These are phyloP conservation scores for Phrynosoma blainvillii DNA, from an alignment of 2,113 vertebrate genomes.

Conservation along the genomic window DNA sequence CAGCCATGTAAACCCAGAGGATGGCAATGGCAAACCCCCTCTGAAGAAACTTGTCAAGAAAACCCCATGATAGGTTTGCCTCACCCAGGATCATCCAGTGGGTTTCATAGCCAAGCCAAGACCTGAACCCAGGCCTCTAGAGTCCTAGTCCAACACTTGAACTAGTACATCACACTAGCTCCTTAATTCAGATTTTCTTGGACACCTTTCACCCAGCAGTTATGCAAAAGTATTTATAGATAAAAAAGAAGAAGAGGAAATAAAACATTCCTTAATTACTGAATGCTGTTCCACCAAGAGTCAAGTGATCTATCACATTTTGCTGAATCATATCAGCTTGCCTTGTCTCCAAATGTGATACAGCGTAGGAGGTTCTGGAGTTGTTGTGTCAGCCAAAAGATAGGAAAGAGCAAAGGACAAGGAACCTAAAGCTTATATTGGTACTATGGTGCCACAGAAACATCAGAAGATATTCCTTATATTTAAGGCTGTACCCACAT, in stretches of 20 bases:
- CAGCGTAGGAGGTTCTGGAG: too few species aligned
- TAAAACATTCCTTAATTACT: constrained; percentile 14
- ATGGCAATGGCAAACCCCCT: too few species aligned
- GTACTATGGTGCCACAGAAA: neutral
- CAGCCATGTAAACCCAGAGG: too few species aligned
- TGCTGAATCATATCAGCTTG: constrained; percentile 13
- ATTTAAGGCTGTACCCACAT: neutral
- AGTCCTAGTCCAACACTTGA: too few species aligned
- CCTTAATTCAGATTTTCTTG: neutral
- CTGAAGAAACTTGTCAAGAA: too few species aligned
- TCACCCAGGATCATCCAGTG: too few species aligned
- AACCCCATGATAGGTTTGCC: too few species aligned
- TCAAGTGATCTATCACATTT: constrained; percentile 30
- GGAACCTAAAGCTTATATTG: neutral
- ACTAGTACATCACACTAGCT: too few species aligned
- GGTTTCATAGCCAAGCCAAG: too few species aligned
- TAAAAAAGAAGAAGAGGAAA: constrained; percentile 19
- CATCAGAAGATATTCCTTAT: neutral
- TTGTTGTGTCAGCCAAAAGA: neutral
- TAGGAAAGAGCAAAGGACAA: neutral
- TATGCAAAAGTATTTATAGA: neutral
- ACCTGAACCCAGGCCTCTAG: too few species aligned
- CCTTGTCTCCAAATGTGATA: neutral
- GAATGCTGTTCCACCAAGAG: neutral
- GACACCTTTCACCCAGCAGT: neutral